A percentile compares a stretch with the other conserved stretches of the same genome.
These are phyloP conservation scores for Neodon shergylaensis DNA, from an alignment of 2,113 vertebrate species.

Conservation along the genomic window DNA sequence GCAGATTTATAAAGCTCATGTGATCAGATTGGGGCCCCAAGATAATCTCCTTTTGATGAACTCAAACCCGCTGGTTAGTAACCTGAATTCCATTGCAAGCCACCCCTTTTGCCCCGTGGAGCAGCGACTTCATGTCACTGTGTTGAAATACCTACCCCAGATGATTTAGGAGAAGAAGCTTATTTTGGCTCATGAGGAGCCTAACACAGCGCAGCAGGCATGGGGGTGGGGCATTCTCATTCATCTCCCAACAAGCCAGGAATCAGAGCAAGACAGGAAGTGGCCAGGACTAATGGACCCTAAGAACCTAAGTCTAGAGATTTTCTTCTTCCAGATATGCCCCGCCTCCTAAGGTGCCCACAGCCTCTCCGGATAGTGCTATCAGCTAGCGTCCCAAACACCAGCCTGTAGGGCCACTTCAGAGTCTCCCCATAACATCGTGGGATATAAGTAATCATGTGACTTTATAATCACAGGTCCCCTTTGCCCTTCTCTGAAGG, in stretches of 20 bases:
- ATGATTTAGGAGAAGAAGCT: neutral
- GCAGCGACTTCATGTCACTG: neutral
- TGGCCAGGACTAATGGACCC: neutral
- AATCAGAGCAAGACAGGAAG: neutral
- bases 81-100: slow-evolving; percentile 46
- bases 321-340: neutral
- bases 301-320: neutral
- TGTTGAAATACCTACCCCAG: neutral
- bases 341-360: neutral
- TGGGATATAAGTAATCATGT: neutral
- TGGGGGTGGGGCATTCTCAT: neutral
- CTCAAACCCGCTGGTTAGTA: neutral
- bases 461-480: neutral
- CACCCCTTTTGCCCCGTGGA: neutral
- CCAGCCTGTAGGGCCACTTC: neutral
- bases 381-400: neutral
- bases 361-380: neutral
- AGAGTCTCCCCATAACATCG: neutral
- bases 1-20: neutral
- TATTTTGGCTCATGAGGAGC: neutral
- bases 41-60: neutral
- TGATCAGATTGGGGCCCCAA: neutral
- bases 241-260: neutral
- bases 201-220: accelerated
- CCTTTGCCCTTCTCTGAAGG: neutral